These are phyloP conservation scores for Rhadinocentrus ornatus DNA, from an alignment of 2,797 vertebrate species.

Conservation along the genomic window DNA sequence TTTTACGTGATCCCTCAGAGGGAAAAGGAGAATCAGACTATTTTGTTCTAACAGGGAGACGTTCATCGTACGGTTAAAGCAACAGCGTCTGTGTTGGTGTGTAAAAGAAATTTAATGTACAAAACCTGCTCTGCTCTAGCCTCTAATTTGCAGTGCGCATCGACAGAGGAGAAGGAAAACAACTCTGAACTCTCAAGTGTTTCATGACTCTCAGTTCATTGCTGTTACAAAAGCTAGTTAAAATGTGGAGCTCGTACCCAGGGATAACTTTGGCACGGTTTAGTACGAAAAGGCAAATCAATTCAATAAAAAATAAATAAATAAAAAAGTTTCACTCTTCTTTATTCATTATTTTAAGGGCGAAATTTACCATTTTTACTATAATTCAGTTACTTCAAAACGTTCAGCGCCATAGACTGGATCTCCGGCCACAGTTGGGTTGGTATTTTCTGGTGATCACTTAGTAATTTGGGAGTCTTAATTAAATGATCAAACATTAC, in stretches of 20 bases:
- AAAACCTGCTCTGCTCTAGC: slow-evolving; percentile 61
- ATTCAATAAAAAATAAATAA: slow-evolving; percentile 13
- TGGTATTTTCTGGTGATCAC: slow-evolving; percentile 26
- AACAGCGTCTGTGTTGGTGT: slow-evolving; percentile 59
- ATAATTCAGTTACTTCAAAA: slow-evolving; percentile 4
- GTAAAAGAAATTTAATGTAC: slow-evolving; percentile 53
- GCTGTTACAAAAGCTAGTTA: slow-evolving; percentile 41
- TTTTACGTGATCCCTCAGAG: slow-evolving; percentile 86
- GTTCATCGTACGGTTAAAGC: slow-evolving; percentile 77
- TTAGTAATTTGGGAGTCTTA: slow-evolving; percentile 17
- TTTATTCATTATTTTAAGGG: slow-evolving; percentile 26
- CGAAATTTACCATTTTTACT: not conserved
- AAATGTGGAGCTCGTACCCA: slow-evolving; percentile 29
- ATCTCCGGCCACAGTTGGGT: slow-evolving; percentile 1
- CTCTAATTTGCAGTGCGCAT: slow-evolving; percentile 66
- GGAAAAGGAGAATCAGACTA: slow-evolving; percentile 77
- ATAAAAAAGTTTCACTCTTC: not conserved
- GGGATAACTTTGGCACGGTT: slow-evolving; percentile 22
- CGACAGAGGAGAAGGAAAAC: slow-evolving; percentile 51
- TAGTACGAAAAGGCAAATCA: slow-evolving; percentile 20
- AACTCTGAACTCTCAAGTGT: slow-evolving; percentile 56
- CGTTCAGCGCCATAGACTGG: slow-evolving; percentile 23
- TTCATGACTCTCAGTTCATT: slow-evolving; percentile 49
- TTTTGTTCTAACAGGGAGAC: slow-evolving; percentile 80
- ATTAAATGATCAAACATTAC: slow-evolving; percentile 18